phyloP scores from a whole-genome alignment of 2,888 invertebrate species.

The Melolontha melolontha region DNA sequence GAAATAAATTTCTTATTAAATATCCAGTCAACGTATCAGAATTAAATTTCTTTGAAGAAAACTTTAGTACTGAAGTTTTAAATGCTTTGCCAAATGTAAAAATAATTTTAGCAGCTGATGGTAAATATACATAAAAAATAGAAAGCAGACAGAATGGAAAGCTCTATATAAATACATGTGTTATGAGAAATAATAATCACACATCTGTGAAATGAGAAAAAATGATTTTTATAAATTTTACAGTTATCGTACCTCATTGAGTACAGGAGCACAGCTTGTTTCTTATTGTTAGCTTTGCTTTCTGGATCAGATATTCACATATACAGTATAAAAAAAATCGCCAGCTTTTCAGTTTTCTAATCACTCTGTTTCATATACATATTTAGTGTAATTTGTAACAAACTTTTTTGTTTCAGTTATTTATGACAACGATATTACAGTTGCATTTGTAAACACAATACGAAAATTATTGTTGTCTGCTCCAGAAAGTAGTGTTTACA shows the following conservation, averaged over 20 bases:
- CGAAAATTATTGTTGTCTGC: conserved; percentile 72
- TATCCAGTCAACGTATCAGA: conserved; percentile 73
- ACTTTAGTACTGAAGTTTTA: conserved; percentile 70
- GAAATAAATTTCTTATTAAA: conserved; percentile 74
- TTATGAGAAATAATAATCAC: too few species aligned
- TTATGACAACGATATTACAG: conserved; percentile 85
- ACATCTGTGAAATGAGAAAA: too few species aligned
- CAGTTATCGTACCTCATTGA: too few species aligned
- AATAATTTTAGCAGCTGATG: conserved; percentile 85
- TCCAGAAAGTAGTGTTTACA: conserved; percentile 71
- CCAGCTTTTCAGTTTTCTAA: too few species aligned
- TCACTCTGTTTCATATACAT: not conserved
- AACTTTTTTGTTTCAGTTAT: conserved; percentile 75
- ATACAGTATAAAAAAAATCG: too few species aligned
- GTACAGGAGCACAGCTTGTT: too few species aligned
- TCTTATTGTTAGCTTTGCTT: too few species aligned
- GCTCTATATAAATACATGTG: too few species aligned
- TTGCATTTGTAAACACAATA: conserved; percentile 81
- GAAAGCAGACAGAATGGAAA: too few species aligned
- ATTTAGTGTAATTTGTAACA: not conserved
- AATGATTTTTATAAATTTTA: too few species aligned
- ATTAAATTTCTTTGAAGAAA: conserved; percentile 75
- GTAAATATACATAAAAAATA: conserved; percentile 65
- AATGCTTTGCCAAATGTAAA: conserved; percentile 71
- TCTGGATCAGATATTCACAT: too few species aligned